A percentile compares a stretch with the other conserved stretches of the same genome.
Conservation (phyloP, 2,113 vertebrate genomes). For the Chauna torquata region DNA sequence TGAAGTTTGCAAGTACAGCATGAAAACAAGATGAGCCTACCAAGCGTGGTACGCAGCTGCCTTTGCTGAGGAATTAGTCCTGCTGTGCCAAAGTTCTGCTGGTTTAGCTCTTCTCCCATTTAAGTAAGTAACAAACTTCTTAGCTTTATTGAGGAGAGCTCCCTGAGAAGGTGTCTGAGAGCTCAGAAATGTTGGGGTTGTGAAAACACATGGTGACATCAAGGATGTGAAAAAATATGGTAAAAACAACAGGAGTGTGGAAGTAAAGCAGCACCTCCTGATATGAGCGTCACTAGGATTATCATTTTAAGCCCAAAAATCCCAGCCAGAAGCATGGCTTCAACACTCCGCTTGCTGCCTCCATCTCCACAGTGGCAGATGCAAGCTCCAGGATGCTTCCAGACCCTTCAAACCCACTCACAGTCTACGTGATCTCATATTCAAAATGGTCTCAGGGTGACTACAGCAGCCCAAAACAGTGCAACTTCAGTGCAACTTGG, state of each 20-base stretch:
- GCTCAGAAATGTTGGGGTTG: background rate
- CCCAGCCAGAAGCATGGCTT: background rate
- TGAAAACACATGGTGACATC: background rate
- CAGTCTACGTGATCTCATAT: background rate
- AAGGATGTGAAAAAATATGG: background rate
- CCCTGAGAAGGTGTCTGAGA: background rate
- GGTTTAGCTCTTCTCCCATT: background rate
- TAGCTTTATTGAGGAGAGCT: background rate
- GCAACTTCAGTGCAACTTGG: background rate
- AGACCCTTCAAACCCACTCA: background rate
- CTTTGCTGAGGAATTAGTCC: background rate
- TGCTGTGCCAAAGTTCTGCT: background rate
- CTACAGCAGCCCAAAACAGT: background rate
- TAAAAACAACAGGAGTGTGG: background rate
- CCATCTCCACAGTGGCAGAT: background rate
- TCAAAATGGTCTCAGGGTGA: rapidly evolving
- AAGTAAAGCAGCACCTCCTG: background rate
- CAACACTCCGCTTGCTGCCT: background rate
- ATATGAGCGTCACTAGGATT: background rate
- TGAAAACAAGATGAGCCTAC: background rate
- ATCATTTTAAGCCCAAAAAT: background rate
- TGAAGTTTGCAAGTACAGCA: background rate
- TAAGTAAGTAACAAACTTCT: background rate
- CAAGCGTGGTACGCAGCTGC: background rate
- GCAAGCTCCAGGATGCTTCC: background rate